These are phyloP conservation scores for Tridacna gigas DNA, from an alignment of 2,888 invertebrate genomes.

Conservation along the genomic window DNA sequence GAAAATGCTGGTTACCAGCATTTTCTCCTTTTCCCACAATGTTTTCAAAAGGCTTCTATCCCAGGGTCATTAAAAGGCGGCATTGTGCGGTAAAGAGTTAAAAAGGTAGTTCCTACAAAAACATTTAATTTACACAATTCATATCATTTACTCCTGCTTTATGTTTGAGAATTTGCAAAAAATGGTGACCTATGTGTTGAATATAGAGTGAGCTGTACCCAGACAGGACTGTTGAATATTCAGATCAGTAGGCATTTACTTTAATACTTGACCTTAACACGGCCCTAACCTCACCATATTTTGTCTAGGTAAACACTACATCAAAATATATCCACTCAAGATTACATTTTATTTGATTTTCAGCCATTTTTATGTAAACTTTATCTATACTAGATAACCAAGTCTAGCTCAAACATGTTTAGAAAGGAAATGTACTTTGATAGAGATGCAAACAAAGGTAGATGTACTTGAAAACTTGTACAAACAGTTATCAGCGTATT, in stretches of 20 bases:
- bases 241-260: constrained; percentile 15
- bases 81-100: too few species aligned
- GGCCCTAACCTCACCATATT: constrained; percentile 7
- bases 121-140: too few species aligned
- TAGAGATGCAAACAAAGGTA: not conserved
- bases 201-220: too few species aligned
- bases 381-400: not conserved
- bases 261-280: constrained; percentile 14
- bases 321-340: constrained; percentile 17
- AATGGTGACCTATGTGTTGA: too few species aligned
- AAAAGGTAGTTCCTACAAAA: too few species aligned
- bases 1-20: too few species aligned
- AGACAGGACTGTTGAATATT: not conserved
- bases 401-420: not conserved
- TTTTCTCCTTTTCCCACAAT: too few species aligned
- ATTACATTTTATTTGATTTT: constrained; percentile 26
- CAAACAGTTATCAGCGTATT: not conserved
- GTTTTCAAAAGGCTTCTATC: too few species aligned
- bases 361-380: constrained; percentile 23
- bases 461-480: not conserved
- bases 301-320: constrained; percentile 24
- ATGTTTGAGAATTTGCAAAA: too few species aligned
- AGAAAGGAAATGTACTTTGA: not conserved
- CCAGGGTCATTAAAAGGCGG: too few species aligned
- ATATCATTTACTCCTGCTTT: too few species aligned